Conservation (phyloP, 2,113 vertebrate genomes). For the Peromyscus maniculatus region DNA sequence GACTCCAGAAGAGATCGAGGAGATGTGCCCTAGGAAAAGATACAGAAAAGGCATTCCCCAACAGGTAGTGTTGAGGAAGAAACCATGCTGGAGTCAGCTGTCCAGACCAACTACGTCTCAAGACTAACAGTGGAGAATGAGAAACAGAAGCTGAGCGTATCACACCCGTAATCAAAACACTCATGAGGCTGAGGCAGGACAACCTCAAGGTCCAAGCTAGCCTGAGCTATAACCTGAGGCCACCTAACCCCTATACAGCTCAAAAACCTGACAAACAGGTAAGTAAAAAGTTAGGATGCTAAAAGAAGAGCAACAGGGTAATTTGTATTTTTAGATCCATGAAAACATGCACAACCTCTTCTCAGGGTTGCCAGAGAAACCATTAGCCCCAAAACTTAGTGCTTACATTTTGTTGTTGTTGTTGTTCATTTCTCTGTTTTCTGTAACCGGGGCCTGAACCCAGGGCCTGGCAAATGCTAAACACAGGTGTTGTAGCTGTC, state of each 20-base stretch:
- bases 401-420: not conserved
- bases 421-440: too few species aligned
- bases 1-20: not conserved
- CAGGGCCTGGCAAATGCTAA: not conserved
- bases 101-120: conserved; percentile 18
- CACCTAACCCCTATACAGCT: not conserved
- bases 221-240: too few species aligned
- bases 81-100: conserved; percentile 12
- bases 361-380: conserved; percentile 20
- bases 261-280: conserved; percentile 24
- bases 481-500: not conserved
- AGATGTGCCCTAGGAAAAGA: not conserved
- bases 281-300: conserved; percentile 37
- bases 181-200: not conserved
- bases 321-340: conserved; percentile 12
- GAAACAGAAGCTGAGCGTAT: not conserved
- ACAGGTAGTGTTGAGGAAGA: conserved; percentile 28
- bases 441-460: not conserved
- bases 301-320: conserved; percentile 31
- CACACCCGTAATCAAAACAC: not conserved
- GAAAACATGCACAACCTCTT: conserved; percentile 12
- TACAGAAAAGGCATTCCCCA: not conserved
- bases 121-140: conserved; percentile 13
- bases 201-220: not conserved
- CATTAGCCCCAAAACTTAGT: conserved; percentile 42